Evolutionary conservation across 2,113 vertebrate species (phyloP).

Genomic region (Ardeotis arabs): DNA sequence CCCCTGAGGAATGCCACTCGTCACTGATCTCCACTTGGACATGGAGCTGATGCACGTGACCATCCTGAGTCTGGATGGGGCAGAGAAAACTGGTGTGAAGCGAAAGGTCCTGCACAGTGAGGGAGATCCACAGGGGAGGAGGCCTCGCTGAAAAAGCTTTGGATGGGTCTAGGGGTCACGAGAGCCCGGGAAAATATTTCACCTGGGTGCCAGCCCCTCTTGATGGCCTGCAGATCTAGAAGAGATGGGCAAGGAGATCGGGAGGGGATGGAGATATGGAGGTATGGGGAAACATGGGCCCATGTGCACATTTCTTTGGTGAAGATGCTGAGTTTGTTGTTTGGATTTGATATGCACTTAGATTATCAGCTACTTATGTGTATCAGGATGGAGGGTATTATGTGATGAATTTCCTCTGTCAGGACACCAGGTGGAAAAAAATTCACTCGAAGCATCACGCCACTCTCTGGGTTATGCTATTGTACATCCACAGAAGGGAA

Average conservation of each 20-base stretch:
- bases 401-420: neutral
- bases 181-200: accelerated
- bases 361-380: neutral
- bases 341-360: neutral
- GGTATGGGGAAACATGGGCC: accelerated
- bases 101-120: neutral
- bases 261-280: neutral
- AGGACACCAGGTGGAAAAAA: accelerated
- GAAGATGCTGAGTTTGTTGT: neutral
- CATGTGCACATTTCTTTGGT: neutral
- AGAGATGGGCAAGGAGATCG: neutral
- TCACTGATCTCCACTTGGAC: no score
- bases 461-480: neutral
- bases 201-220: neutral
- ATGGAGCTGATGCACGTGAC: accelerated
- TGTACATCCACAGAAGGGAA: neutral
- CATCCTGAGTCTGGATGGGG: neutral
- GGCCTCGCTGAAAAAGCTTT: neutral
- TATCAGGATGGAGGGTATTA: neutral
- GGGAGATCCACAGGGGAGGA: accelerated
- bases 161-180: neutral
- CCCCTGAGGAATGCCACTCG: no score
- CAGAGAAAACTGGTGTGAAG: neutral
- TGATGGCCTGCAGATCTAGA: neutral
- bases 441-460: neutral